Base-by-base conservation (phyloP, 1,140 invertebrate genomes). In the Drosophila parvula region DNA sequence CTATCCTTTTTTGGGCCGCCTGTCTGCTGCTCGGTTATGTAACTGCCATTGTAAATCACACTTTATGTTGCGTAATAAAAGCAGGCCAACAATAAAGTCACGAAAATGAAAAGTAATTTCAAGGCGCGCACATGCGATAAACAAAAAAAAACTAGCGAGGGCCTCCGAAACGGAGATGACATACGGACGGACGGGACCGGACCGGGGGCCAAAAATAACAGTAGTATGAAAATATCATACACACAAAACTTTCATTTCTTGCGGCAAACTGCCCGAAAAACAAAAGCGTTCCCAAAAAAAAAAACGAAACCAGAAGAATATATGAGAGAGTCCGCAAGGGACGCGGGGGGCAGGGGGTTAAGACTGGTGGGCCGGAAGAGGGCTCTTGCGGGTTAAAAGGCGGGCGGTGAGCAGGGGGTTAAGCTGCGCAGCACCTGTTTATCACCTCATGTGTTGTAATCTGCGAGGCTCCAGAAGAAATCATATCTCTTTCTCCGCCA, bases 371-470 rank as follows among this genome's bases (percentile, higher is more conserved):
- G 36, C 47, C 11, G 53, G 28, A 28, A 30, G 12, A 43, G 18
- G 45, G 22, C 55, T 32, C 3, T 18, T 14, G 22, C 8, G 48
- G 34, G 63, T 50, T 50, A 40, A 47, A 27, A 53, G 50, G 28
- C 38, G 60, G 47, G 51, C 34, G 64, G n/a, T 18, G 40, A 45
- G 75, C n/a, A 53, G 62, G 59, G 56, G 51, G 41, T 60, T 81
- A 84, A 82, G 70, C 83, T 61, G 67, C 47, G 62, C 77, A 84
- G 82, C 82, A 88, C 83, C 83, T 88, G 83, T 89, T 88, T 88
- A 88, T 83, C 83, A 88, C 83, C 73, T 83, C 76, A 74, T 88
- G 83, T 88, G 84, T 88, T 88, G 83, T 88, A 88, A 88, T 88
- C 84, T 80, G 83, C 67, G 83, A 79, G 74, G 83, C 79, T 79